phyloP scores from a whole-genome alignment of 2,888 invertebrate genomes.

The Sphinx pinastri region DNA sequence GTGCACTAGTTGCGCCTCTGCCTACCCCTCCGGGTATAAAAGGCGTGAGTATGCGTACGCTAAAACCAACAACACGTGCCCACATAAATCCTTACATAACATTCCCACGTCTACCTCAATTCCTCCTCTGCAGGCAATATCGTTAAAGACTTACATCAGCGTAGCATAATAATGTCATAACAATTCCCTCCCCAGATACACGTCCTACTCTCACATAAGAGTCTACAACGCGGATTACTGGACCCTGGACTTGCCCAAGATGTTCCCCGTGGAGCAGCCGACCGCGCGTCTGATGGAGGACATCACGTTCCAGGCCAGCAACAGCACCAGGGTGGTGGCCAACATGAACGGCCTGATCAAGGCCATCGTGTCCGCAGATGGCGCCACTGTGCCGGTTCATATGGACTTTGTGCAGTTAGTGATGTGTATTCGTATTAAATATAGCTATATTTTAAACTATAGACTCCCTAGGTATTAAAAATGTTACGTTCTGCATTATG shows the following conservation, averaged over 20 bases:
- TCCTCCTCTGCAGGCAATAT: too few species aligned
- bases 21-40: too few species aligned
- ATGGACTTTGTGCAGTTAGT: conserved; percentile 91
- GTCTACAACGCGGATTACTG: conserved; percentile 82
- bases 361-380: conserved; percentile 80
- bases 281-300: conserved; percentile 61
- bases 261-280: conserved; percentile 71
- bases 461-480: too few species aligned
- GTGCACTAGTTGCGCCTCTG: too few species aligned
- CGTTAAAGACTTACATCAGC: too few species aligned
- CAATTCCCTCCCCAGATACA: conserved; percentile 55
- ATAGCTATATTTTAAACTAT: too few species aligned
- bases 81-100: too few species aligned
- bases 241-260: conserved; percentile 71
- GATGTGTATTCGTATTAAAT: conserved; percentile 31
- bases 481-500: too few species aligned
- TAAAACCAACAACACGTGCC: too few species aligned
- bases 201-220: conserved; percentile 80
- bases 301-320: conserved; percentile 61
- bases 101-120: too few species aligned
- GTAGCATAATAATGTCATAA: too few species aligned
- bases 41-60: too few species aligned
- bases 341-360: conserved; percentile 89
- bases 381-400: conserved; percentile 83
- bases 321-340: conserved; percentile 84